Percentiles rank a stretch among this genome's conserved stretches.
These are phyloP conservation scores for Dicentrarchus labrax DNA, from an alignment of 2,113 vertebrate genomes.

Conservation along the genomic window DNA sequence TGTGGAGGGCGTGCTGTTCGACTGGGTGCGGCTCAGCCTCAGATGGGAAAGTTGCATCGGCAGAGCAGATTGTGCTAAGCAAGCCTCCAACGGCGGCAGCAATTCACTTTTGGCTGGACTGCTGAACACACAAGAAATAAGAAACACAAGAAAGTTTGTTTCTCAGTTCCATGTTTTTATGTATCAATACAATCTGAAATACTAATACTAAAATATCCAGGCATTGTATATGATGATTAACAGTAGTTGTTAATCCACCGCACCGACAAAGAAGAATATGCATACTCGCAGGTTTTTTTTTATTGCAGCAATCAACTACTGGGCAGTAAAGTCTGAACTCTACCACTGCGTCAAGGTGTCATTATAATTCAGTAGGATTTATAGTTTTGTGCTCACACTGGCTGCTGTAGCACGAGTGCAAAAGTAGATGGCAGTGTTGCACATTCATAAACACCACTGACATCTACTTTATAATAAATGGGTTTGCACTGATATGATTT, in stretches of 20 bases:
- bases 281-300: neutral
- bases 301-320: neutral
- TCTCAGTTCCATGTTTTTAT: neutral
- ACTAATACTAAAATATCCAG: neutral
- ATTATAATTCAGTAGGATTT: conserved; percentile 5
- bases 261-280: neutral
- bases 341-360: neutral
- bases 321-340: neutral
- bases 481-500: neutral
- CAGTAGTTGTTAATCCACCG: neutral
- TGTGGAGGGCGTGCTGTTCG: conserved; percentile 86
- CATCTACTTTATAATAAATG: neutral
- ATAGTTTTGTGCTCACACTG: neutral
- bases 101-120: conserved; percentile 81
- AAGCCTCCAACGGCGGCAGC: conserved; percentile 79
- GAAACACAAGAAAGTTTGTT: neutral
- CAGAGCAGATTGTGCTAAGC: conserved; percentile 69
- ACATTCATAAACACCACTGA: neutral
- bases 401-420: conserved; percentile 28
- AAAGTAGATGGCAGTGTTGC: conserved; percentile 63
- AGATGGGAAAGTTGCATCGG: conserved; percentile 72
- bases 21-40: conserved; percentile 76
- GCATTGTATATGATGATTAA: neutral
- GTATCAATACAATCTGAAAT: neutral
- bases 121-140: conserved; percentile 57